Evolutionary conservation across 2,888 invertebrate genomes (phyloP).

Genomic region (Buathra laborator): DNA sequence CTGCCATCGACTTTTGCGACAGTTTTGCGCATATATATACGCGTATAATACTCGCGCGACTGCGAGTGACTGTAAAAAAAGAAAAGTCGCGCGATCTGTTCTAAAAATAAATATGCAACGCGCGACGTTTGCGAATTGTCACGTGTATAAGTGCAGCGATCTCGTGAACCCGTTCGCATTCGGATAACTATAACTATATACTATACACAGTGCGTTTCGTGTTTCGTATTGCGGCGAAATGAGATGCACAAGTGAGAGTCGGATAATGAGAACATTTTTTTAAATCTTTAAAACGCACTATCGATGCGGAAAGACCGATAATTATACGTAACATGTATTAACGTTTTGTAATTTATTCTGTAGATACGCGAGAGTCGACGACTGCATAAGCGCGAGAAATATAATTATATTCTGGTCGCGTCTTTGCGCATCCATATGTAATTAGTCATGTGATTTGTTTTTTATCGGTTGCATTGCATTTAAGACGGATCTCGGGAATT

Average conservation of each 20-base stretch:
- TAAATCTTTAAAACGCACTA: constrained; percentile 15
- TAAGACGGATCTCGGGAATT: not conserved
- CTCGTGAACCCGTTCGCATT: constrained; percentile 38
- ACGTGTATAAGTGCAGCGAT: constrained; percentile 14
- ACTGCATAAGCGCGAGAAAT: constrained; percentile 33
- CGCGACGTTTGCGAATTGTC: constrained; percentile 31
- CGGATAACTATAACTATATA: not conserved
- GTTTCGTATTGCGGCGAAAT: constrained; percentile 4
- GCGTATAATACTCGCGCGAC: constrained; percentile 5
- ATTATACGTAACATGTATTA: constrained; percentile 58
- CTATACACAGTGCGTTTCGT: not conserved
- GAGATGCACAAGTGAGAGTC: constrained; percentile 41
- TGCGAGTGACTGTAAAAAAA: constrained; percentile 13
- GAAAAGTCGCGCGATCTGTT: constrained; percentile 17
- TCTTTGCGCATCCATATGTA: constrained; percentile 39
- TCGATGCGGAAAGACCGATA: constrained; percentile 51
- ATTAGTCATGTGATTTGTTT: constrained; percentile 3
- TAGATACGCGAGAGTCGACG: constrained; percentile 5
- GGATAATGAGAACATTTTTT: constrained; percentile 26
- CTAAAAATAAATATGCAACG: constrained; percentile 52
- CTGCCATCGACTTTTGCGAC: constrained; percentile 12
- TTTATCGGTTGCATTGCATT: not conserved
- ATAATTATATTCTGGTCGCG: constrained; percentile 53
- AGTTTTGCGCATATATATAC: not conserved
- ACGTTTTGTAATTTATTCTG: constrained; percentile 44